These are phyloP conservation scores for Cololabis saira DNA, from an alignment of 2,113 vertebrate species.

Conservation along the genomic window DNA sequence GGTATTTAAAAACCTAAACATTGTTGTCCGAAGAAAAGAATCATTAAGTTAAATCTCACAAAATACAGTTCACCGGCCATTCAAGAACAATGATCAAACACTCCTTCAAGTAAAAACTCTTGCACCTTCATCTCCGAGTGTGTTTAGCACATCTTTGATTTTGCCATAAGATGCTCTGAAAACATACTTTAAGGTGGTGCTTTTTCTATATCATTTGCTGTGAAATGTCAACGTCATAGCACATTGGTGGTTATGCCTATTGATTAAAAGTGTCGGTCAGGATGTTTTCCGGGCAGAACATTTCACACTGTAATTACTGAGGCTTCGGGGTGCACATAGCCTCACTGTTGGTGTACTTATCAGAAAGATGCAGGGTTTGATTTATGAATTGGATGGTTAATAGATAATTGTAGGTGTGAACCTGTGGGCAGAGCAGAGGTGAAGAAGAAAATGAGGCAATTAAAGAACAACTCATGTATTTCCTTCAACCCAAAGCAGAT, in stretches of 20 bases:
- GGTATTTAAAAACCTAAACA: no score
- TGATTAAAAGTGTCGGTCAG: constrained; percentile 34
- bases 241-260: background rate
- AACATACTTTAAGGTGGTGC: background rate
- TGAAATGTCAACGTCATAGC: constrained; percentile 28
- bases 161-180: constrained; percentile 14
- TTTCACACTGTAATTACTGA: constrained; percentile 38
- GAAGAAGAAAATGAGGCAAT: constrained; percentile 30
- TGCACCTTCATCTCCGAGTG: constrained; percentile 17
- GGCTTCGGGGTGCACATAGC: constrained; percentile 42
- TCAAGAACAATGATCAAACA: constrained; percentile 43
- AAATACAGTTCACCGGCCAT: constrained; percentile 23
- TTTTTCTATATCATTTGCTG: background rate
- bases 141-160: constrained; percentile 40
- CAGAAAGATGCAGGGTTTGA: constrained; percentile 22
- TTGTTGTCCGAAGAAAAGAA: no score
- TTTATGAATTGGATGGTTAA: constrained; percentile 25
- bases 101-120: constrained; percentile 29
- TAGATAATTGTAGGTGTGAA: constrained; percentile 1
- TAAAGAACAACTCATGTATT: constrained; percentile 27
- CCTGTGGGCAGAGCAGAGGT: constrained; percentile 18
- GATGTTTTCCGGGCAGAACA: constrained; percentile 28
- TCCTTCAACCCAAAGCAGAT: constrained; percentile 30
- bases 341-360: constrained; percentile 36
- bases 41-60: no score